These are phyloP conservation scores for Dendronephthya gigantea DNA, from an alignment of 64 coral and sea anemone genomes.

Conservation along the genomic window DNA sequence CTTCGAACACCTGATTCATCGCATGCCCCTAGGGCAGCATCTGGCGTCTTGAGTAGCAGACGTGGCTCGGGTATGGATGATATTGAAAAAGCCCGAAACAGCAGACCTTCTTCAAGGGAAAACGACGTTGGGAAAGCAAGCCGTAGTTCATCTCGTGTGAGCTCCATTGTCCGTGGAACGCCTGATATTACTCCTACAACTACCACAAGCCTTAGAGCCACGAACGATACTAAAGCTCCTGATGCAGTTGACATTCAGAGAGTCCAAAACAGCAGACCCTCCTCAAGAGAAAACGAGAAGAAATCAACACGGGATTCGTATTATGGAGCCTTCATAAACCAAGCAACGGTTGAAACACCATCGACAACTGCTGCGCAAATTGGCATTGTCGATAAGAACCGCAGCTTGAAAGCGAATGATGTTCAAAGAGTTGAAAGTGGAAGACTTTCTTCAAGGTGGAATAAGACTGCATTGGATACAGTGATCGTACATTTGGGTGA, in stretches of 20 bases:
- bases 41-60: neutral
- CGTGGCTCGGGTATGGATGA: neutral
- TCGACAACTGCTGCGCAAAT: too few relatives aligned
- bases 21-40: neutral
- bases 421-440: too few relatives aligned
- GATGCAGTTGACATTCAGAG: neutral
- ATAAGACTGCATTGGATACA: too few relatives aligned
- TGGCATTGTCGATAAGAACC: too few relatives aligned
- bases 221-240: too few relatives aligned
- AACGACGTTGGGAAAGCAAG: neutral
- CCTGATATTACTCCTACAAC: neutral
- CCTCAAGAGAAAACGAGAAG: neutral
- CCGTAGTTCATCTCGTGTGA: neutral
- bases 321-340: too few relatives aligned
- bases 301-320: too few relatives aligned
- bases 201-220: neutral
- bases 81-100: neutral
- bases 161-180: neutral
- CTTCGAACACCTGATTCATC: neutral
- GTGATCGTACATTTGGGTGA: too few relatives aligned
- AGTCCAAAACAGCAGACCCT: neutral
- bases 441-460: too few relatives aligned
- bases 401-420: too few relatives aligned
- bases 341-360: too few relatives aligned
- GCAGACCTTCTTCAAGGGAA: neutral